phyloP scores from a whole-genome alignment of 2,797 vertebrate genomes.

The Anguilla marmorata region DNA sequence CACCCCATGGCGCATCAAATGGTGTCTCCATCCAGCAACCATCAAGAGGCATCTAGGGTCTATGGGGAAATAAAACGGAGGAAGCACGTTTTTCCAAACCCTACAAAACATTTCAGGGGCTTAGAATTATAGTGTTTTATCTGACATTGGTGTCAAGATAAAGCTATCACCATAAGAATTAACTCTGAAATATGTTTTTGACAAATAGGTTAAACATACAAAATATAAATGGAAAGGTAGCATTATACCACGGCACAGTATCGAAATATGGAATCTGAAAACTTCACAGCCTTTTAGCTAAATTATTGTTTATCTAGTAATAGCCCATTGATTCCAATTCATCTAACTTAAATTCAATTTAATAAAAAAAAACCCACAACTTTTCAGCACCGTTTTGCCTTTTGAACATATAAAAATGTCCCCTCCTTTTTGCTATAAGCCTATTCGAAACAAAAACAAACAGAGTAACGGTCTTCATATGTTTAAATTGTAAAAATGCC shows the following conservation, averaged over 20 bases:
- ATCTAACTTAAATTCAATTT: not conserved
- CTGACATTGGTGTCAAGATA: not conserved
- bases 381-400: not conserved
- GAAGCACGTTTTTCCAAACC: not conserved
- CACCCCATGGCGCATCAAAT: not conserved
- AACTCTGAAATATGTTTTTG: not conserved
- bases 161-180: not conserved
- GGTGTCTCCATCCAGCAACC: not conserved
- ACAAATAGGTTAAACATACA: not conserved
- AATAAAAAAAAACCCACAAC: not conserved
- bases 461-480: conserved; percentile 1
- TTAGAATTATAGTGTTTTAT: not conserved
- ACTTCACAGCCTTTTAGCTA: not conserved
- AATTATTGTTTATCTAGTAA: not conserved
- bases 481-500: conserved; percentile 6
- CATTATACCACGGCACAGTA: not conserved
- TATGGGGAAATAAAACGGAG: not conserved
- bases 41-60: not conserved
- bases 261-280: not conserved
- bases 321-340: not conserved
- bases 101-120: not conserved
- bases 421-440: not conserved
- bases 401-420: not conserved
- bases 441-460: not conserved
- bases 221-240: not conserved